Evolutionary conservation across 2,888 invertebrate genomes (phyloP).

Genomic region (Acrobasis repandana): DNA sequence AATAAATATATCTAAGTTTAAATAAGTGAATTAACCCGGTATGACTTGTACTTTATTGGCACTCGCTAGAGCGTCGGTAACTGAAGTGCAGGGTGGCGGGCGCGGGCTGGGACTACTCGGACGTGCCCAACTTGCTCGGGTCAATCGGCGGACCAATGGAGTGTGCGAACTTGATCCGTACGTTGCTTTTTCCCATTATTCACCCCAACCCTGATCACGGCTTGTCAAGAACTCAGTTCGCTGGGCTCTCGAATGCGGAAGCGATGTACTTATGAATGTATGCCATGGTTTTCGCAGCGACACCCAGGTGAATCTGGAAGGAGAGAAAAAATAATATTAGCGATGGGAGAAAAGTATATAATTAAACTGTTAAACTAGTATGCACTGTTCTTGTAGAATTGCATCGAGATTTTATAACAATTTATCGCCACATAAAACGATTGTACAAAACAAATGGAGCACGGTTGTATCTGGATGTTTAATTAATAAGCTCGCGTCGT

Average conservation of each 20-base stretch:
- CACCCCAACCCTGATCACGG: conserved; percentile 63
- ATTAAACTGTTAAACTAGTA: neutral
- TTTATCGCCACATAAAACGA: neutral
- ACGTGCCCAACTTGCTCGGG: conserved; percentile 58
- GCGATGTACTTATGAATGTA: conserved; percentile 39
- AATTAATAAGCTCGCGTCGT: conserved; percentile 62
- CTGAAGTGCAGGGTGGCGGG: conserved; percentile 61
- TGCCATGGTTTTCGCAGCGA: conserved; percentile 52
- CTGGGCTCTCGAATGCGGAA: conserved; percentile 43
- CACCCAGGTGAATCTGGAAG: conserved; percentile 55
- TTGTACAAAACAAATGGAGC: conserved; percentile 35
- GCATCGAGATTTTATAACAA: neutral
- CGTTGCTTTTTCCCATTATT: conserved; percentile 82
- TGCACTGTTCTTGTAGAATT: neutral
- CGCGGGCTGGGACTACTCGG: conserved; percentile 64
- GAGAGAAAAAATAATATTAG: conserved; percentile 41
- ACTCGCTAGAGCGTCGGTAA: conserved; percentile 80
- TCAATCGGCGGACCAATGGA: conserved; percentile 77
- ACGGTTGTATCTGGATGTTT: conserved; percentile 55
- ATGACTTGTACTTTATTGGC: conserved; percentile 83
- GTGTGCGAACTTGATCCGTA: conserved; percentile 78
- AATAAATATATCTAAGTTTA: conserved; percentile 75
- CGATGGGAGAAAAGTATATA: neutral
- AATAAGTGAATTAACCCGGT: conserved; percentile 73
- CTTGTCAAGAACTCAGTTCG: conserved; percentile 57